Base-by-base conservation (phyloP, 37 sponge, comb jelly and placozoan species). In the Chondrilla cf. caribensis region DNA sequence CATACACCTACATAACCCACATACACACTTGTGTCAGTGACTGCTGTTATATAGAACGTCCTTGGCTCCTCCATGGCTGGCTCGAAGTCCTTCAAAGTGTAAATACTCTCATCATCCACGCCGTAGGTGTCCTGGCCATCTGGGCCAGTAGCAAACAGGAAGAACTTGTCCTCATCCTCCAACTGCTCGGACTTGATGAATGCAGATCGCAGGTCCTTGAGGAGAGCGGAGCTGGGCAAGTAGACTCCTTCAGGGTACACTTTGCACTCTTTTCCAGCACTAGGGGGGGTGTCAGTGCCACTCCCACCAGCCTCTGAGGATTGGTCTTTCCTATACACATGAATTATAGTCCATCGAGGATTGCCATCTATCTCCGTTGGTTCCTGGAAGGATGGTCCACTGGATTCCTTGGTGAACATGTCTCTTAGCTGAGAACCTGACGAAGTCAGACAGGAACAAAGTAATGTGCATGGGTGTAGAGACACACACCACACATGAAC, bases 181-280 rank as follows among this genome's bases (percentile, higher is more conserved):
- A 83, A 11, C 58, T 86, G 86, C 7, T 58, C 35, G 8, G 82
- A 66, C 9, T 88, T 86, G 24, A 92, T 44, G 55, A 92, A 92
- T 22, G 58, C 81, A 58, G 85, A 75, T 26, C 93, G 40, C 22
- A 92, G 79, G 62, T 92, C 89, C 35, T 76, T 86, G 72, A 92
- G 82, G 6, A 86, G 83, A 0, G 73, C 64, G 28, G 54, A 64
- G 11, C 55, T 26, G 14, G 0, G 59, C 8, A 86, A 55, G 47
- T 90, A 90, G 28, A 90, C 84, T 14, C 90, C 90, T 19, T 43
- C 6, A 18, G 47, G 58, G 77, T 90, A 90, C 14, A 70, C 36
- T 35, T 73, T 57, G 60, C 85, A 60, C 17, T 70, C 54, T 28
- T 83, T 33, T 38, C 24, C 35, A 0, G 28, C 58, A 41, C 65